Conservation (phyloP, 1,140 invertebrate genomes). For the Hirudo medicinalis region DNA sequence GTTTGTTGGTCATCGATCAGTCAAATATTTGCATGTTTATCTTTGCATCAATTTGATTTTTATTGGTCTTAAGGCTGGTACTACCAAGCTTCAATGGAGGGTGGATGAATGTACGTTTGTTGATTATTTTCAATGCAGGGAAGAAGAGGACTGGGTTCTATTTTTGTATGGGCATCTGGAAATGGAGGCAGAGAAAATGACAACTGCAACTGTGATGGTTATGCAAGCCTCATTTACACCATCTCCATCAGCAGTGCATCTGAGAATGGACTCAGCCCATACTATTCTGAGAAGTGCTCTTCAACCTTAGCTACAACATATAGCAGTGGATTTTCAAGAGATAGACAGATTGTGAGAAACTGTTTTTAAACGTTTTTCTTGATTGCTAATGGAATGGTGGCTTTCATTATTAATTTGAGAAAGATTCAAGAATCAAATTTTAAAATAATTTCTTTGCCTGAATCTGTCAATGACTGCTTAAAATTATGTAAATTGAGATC, state of each 20-base stretch:
- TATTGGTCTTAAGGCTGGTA: not conserved
- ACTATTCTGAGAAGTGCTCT: conserved; percentile 42
- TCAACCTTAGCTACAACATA: conserved; percentile 84
- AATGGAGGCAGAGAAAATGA: conserved; percentile 72
- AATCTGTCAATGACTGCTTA: too few species aligned
- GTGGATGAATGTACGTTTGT: not conserved
- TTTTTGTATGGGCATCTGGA: conserved; percentile 83
- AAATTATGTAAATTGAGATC: too few species aligned
- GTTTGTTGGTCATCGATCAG: too few species aligned
- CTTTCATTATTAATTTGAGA: too few species aligned
- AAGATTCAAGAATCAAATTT: too few species aligned
- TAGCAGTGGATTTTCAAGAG: conserved; percentile 52
- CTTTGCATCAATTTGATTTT: not conserved
- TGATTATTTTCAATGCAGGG: conserved; percentile 48
- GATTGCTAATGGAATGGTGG: not conserved
- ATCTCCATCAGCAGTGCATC: conserved; percentile 72
- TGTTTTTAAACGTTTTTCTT: not conserved
- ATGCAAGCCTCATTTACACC: conserved; percentile 69
- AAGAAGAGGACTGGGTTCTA: conserved; percentile 61
- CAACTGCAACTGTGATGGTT: conserved; percentile 83
- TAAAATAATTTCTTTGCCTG: too few species aligned
- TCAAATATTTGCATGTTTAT: not conserved
- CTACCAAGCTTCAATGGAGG: not conserved
- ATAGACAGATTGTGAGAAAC: conserved; percentile 11
- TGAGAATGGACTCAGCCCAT: conserved; percentile 60